Base-by-base conservation (phyloP, 2,113 vertebrate species). In the Alligator sinensis region DNA sequence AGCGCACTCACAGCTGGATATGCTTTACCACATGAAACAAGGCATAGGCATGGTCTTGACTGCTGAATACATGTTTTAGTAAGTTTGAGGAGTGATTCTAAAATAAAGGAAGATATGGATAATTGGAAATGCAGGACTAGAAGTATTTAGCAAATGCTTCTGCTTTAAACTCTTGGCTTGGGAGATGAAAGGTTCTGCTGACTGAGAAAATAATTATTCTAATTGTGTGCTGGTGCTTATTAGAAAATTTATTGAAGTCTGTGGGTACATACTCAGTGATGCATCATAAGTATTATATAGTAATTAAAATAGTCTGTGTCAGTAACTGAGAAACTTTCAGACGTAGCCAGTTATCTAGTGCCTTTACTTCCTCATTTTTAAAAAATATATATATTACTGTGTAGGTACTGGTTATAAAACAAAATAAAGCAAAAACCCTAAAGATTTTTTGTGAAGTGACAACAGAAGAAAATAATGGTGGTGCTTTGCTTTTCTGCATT, bases 141-240 rank as follows among this genome's bases (percentile, higher is more conserved):
- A 5, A 22, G 2, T 1, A 2, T 0, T 1, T 28, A 21, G 62
- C 54, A 27, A 5, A 68, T 54, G 16, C 6, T 1, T 27, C 1
- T 47, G 0, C 11, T 27, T 80, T 55, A 25, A 47, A 2, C 24
- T 27, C 13, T 24, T 5, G 2, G 77, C 77, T 68, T 1, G 63
- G 85, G 28, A 3, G 4, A 16, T 0, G 0, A 62, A 18, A 8
- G n/a, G 5, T 25, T 68, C 47, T 77, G 68, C 1, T 68, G 28
- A 18, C 30, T 68, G 64, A 68, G 28, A 68, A n/a, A 30, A 9
- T 27, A 30, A 68, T 30, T n/a, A 18, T 30, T 68, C 15, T 27
- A 68, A 68, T n/a, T 30, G 64, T 68, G 4, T 66, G 16, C 62
- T 25, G 75, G 25, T 2, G 4, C 8, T 5, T 0, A 1, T 9